These are phyloP conservation scores for Cheilosia pagana DNA, from an alignment of 2,888 invertebrate species.

Conservation along the genomic window DNA sequence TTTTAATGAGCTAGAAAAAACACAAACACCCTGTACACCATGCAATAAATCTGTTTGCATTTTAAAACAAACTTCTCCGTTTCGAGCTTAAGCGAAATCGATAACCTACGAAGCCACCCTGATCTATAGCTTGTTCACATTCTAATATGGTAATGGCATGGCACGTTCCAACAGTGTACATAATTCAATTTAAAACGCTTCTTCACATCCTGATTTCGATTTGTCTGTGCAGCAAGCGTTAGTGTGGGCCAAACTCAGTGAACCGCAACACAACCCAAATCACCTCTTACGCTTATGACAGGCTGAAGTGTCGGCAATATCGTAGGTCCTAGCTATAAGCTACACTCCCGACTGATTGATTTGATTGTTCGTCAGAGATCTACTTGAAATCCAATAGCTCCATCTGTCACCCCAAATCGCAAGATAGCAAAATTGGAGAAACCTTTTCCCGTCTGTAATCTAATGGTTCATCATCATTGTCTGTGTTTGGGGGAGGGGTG, in stretches of 20 bases:
- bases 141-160: constrained; percentile 1
- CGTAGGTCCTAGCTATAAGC: background rate
- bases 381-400: constrained; percentile 45
- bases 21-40: too few species aligned
- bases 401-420: constrained; percentile 52
- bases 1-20: too few species aligned
- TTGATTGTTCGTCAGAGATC: constrained; percentile 54
- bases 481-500: background rate
- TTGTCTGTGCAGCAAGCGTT: constrained; percentile 7
- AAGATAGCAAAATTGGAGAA: constrained; percentile 28
- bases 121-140: constrained; percentile 1
- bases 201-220: background rate
- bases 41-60: background rate
- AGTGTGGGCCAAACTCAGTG: constrained; percentile 19
- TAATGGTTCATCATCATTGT: constrained; percentile 45
- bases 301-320: constrained; percentile 2
- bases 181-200: constrained; percentile 37
- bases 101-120: background rate
- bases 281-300: constrained; percentile 25
- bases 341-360: constrained; percentile 47
- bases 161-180: constrained; percentile 7
- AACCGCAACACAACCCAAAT: constrained; percentile 42
- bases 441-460: constrained; percentile 34
- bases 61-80: too few species aligned
- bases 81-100: background rate